Conservation (phyloP, 2,888 invertebrate genomes). For the Orchesella flavescens region DNA sequence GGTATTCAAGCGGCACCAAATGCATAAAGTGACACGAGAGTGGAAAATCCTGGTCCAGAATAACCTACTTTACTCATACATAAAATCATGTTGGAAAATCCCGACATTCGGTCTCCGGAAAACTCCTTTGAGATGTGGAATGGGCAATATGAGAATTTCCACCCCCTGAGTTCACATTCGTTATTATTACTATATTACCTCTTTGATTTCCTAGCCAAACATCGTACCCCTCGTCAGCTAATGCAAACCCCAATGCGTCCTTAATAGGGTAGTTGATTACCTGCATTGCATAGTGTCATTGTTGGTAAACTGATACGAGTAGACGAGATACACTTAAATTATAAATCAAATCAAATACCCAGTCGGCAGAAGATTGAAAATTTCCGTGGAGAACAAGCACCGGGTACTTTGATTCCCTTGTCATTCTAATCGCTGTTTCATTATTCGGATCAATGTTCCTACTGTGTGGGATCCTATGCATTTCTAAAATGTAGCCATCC, state of each 20-base stretch:
- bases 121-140: not conserved
- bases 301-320: too few relatives aligned
- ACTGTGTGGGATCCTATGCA: conserved; percentile 76
- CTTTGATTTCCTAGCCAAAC: conserved; percentile 75
- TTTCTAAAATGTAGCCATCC: conserved; percentile 76
- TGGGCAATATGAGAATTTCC: not conserved
- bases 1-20: too few relatives aligned
- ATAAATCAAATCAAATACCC: too few relatives aligned
- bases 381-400: conserved; percentile 86
- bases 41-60: too few relatives aligned
- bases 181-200: conserved; percentile 31
- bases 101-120: not conserved
- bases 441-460: conserved; percentile 74
- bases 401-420: conserved; percentile 20
- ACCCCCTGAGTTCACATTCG: not conserved
- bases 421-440: conserved; percentile 12
- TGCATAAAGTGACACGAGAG: too few relatives aligned
- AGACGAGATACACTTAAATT: too few relatives aligned
- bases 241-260: conserved; percentile 75
- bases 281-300: too few relatives aligned
- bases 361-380: conserved; percentile 85
- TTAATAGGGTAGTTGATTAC: conserved; percentile 80
- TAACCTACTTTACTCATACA: not conserved
- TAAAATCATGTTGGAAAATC: not conserved
- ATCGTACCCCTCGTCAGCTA: conserved; percentile 75